Base-by-base conservation (phyloP, 2,797 vertebrate genomes). In the Cynopterus sphinx region DNA sequence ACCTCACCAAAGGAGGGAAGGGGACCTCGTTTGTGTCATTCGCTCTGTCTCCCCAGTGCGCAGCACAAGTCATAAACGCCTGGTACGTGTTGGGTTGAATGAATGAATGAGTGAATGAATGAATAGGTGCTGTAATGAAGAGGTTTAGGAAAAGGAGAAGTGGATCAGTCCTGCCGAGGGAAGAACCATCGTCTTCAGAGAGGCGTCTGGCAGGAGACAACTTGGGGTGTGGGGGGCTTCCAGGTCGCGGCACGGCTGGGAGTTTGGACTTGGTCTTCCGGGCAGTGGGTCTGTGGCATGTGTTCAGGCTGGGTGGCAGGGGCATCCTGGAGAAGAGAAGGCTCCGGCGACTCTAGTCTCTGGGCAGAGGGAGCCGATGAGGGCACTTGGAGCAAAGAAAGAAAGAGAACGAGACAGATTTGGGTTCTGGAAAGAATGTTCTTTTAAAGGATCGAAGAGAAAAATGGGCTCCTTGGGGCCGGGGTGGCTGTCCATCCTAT, bases 191-290 rank as follows among this genome's bases (percentile, higher is more conserved):
- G 28, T 73, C 33, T 82, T 19, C 70, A 51, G 51, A 65, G 43
- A 82, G 46, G n/a, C 17, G 17, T 4, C 5, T 0, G 5, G 53
- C 39, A 39, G 36, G 31, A 36, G 6, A 24, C 49, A 2, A 19
- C 16, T 3, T 0, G 0, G 1, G 13, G 33, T 9, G 49, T 7
- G 17, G 39, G 9, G 46, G 13, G 2, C 49, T 53, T 57, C 13
- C 16, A 41, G n/a, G 71, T 68, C 36, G 9, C 0, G 12, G 19
- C 73, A 13, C 0, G 0, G 36, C 0, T 8, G 63, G 21, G 41
- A 36, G 41, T 33, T 24, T 33, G 74, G 41, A n/a, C 61, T 49
- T 36, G 65, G 33, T 41, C 73, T 36, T 31, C 4, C 26, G 70
- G 55, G 49, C 41, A 36, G 1, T 0, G 28, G 46, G 67, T 8